Evolutionary conservation across 2,797 vertebrate species (phyloP), one percentile per base, ranked within the genome.

Genomic region (Danio kyathit): DNA sequence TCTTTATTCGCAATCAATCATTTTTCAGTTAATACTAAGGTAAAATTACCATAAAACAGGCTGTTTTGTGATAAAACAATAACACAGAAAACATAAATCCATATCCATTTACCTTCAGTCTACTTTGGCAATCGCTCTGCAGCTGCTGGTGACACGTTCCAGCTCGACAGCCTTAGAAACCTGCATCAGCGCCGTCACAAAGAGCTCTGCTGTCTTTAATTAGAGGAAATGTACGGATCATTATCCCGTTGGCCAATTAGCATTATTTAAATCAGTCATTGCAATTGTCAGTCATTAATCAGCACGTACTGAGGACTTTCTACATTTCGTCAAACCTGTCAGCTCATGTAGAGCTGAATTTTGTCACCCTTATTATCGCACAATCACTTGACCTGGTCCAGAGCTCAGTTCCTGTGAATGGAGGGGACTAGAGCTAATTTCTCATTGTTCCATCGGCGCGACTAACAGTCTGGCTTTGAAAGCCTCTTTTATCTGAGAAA

Each of bases 271-370:
- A 91, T 90, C 88, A 88, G 82, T 87, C 86, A 88, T 88, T 86
- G 64, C 88, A 89, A 90, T 85, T 93, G 93, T 94, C 91, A 93
- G 92, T 95, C 94, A 95, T 96, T 96, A 96, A 96, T 95, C 93
- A 95, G 90, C 86, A 89, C 82, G 91, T 92, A 92, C 90, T 90
- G 91, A 94, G 87, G 88, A 90, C 94, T 96, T 95, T 96, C 93
- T 94, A 91, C 90, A 88, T 91, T 90, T 92, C 91, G 90, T 93
- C 87, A 85, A 88, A 91, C 93, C 92, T 94, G 93, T 95, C 94
- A 93, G 92, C 93, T 91, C 90, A 92, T 91, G 93, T 93, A 90
- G 93, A 83, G n/a, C 86, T 84, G 83, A 93, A 88, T 89, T 67
- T 90, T 89, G 90, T 89, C 90, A 90, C 90, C 91, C 88, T 88